Percentiles rank a stretch among this genome's conserved stretches.
phyloP scores from a whole-genome alignment of 2,888 invertebrate species.

The Smittia sp. region DNA sequence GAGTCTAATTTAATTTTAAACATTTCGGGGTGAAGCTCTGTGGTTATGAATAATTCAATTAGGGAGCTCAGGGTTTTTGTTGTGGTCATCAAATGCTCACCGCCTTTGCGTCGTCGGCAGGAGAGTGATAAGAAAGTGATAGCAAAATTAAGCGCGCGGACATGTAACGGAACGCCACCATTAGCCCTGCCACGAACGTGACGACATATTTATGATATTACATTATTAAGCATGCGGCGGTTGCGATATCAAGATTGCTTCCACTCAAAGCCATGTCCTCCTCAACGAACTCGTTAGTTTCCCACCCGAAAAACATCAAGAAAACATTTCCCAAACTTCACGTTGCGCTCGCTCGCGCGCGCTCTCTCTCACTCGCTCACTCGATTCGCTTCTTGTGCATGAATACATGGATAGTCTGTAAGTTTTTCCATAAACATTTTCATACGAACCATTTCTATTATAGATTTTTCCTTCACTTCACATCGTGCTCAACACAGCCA shows the following conservation, averaged over 20 bases:
- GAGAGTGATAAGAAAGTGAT: too few relatives aligned
- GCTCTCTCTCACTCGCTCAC: background rate
- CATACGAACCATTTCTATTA: slow-evolving; percentile 41
- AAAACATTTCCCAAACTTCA: slow-evolving; percentile 13
- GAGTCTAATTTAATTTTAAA: too few relatives aligned
- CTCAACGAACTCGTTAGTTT: slow-evolving; percentile 30
- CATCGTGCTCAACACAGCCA: slow-evolving; percentile 31
- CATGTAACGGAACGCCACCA: too few relatives aligned
- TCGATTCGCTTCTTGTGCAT: background rate
- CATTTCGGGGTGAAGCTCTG: too few relatives aligned
- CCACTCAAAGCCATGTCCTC: slow-evolving; percentile 32
- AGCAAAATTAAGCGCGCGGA: too few relatives aligned
- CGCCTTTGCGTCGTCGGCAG: too few relatives aligned
- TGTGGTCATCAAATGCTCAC: too few relatives aligned
- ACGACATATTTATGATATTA: background rate
- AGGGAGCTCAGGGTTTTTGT: too few relatives aligned
- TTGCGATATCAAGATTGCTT: slow-evolving; percentile 11
- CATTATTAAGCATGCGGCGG: background rate
- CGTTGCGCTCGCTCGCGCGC: background rate
- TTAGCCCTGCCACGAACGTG: background rate
- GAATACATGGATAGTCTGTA: slow-evolving; percentile 10
- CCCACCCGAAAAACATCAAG: slow-evolving; percentile 1
- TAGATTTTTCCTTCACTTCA: slow-evolving; percentile 41
- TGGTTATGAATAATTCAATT: too few relatives aligned
- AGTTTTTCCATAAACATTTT: slow-evolving; percentile 25